Conservation (phyloP, 1,140 invertebrate genomes). For the Limonius californicus region DNA sequence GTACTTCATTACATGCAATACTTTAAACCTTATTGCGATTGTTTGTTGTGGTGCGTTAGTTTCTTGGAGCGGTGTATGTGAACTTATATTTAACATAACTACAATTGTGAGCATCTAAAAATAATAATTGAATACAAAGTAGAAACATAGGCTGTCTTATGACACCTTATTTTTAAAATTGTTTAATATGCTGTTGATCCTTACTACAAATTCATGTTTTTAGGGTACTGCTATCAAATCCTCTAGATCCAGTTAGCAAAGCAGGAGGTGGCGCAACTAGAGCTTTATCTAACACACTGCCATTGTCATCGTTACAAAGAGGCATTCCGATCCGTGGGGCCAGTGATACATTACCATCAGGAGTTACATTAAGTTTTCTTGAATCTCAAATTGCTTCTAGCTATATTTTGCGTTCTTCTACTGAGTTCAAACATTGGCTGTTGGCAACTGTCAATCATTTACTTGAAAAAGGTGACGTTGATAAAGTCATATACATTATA, state of each 20-base stretch:
- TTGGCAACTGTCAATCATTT: conserved; percentile 70
- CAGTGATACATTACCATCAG: conserved; percentile 44
- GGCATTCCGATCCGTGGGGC: conserved; percentile 36
- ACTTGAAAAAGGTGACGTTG: conserved; percentile 71
- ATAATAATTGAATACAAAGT: too few species aligned
- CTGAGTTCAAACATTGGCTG: conserved; percentile 79
- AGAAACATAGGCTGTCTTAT: too few species aligned
- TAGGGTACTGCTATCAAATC: conserved; percentile 51
- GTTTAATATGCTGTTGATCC: too few species aligned
- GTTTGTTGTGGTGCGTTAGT: too few species aligned
- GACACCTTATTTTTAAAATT: too few species aligned
- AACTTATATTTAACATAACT: too few species aligned
- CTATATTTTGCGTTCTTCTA: conserved; percentile 61
- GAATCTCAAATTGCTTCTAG: conserved; percentile 72
- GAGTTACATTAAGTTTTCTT: conserved; percentile 65
- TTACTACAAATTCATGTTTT: too few species aligned
- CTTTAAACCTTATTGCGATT: too few species aligned
- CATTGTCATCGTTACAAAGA: conserved; percentile 42
- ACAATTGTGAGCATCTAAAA: too few species aligned
- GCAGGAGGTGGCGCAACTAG: conserved; percentile 40
- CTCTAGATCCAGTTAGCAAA: conserved; percentile 49
- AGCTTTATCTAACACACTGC: conserved; percentile 33
- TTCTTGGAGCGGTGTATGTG: too few species aligned
- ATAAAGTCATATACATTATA: too few species aligned
- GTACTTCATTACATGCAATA: too few species aligned